A percentile compares a stretch with the other conserved stretches of the same genome.
Evolutionary conservation across 1,140 invertebrate genomes (phyloP).

Genomic region (Aphelinus atriplicis): DNA sequence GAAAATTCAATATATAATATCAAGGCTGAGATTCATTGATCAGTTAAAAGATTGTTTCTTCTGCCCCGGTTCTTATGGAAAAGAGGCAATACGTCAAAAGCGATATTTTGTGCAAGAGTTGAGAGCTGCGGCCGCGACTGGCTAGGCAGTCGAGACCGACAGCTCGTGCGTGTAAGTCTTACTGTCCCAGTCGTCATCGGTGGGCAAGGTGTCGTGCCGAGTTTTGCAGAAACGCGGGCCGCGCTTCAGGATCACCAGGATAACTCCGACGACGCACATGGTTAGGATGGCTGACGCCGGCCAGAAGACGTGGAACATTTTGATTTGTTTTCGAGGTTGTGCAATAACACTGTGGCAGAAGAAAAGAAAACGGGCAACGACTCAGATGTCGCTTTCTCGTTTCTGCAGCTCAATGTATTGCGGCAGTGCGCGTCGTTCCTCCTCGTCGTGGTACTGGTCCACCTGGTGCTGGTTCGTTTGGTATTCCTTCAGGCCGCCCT

Average conservation of each 20-base stretch:
- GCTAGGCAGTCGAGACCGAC: constrained; percentile 60
- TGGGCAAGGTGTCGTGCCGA: constrained; percentile 72
- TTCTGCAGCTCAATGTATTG: constrained; percentile 80
- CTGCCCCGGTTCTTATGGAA: too few relatives aligned
- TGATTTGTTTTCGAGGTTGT: constrained; percentile 18
- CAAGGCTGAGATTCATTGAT: constrained; percentile 20
- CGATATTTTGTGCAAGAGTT: neutral
- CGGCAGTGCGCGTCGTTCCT: constrained; percentile 46
- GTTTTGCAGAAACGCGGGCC: constrained; percentile 74
- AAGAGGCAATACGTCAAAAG: too few relatives aligned
- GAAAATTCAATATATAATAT: constrained; percentile 20
- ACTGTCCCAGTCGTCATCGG: constrained; percentile 69
- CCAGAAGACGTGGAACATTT: constrained; percentile 74
- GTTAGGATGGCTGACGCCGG: constrained; percentile 77
- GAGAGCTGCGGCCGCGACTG: neutral
- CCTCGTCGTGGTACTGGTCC: constrained; percentile 54
- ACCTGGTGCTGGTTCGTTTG: constrained; percentile 46
- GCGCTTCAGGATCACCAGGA: constrained; percentile 78
- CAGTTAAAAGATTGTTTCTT: neutral
- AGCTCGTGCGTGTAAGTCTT: constrained; percentile 74
- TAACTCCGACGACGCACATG: constrained; percentile 77
- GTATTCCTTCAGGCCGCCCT: constrained; percentile 58
- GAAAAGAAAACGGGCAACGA: neutral
- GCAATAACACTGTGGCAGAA: constrained; percentile 52
- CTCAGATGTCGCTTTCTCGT: constrained; percentile 83